A percentile compares a stretch with the other conserved stretches of the same genome.
Evolutionary conservation across 2,113 vertebrate species (phyloP).

Genomic region (Columbina picui): DNA sequence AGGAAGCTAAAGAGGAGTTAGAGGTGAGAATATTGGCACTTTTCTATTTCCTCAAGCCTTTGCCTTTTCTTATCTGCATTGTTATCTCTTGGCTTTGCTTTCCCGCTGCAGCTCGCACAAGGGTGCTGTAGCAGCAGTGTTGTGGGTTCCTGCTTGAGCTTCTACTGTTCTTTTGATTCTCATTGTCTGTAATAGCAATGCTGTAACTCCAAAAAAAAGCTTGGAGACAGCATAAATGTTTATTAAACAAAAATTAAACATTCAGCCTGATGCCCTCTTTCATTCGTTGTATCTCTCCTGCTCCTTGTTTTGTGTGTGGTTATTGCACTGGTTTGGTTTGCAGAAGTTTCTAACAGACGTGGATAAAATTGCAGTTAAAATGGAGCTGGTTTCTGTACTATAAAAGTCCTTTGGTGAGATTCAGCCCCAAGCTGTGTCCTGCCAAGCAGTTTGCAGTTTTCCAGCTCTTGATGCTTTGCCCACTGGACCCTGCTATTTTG

Average conservation of each 20-base stretch:
- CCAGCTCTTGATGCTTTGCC: neutral
- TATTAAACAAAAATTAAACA: neutral
- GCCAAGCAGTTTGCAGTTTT: neutral
- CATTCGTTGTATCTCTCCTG: rapidly evolving
- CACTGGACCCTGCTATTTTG: neutral
- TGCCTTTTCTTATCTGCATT: neutral
- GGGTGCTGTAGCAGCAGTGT: too few relatives aligned
- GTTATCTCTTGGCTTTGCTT: neutral
- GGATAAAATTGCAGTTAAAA: neutral
- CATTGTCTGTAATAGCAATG: rapidly evolving
- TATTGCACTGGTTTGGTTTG: neutral
- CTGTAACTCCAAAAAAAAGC: neutral
- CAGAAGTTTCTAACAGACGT: neutral
- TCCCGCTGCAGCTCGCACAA: rapidly evolving
- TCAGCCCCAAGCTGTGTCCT: neutral
- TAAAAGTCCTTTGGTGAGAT: neutral
- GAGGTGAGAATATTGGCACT: neutral
- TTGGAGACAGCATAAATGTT: too few relatives aligned
- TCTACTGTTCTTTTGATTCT: neutral
- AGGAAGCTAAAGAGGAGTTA: neutral
- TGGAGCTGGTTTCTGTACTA: neutral
- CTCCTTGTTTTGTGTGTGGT: neutral
- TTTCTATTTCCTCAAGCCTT: neutral
- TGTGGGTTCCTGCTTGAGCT: neutral
- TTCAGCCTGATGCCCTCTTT: neutral